Conservation (phyloP, 2,797 vertebrate species). For the Phyllotis vaccarum region DNA sequence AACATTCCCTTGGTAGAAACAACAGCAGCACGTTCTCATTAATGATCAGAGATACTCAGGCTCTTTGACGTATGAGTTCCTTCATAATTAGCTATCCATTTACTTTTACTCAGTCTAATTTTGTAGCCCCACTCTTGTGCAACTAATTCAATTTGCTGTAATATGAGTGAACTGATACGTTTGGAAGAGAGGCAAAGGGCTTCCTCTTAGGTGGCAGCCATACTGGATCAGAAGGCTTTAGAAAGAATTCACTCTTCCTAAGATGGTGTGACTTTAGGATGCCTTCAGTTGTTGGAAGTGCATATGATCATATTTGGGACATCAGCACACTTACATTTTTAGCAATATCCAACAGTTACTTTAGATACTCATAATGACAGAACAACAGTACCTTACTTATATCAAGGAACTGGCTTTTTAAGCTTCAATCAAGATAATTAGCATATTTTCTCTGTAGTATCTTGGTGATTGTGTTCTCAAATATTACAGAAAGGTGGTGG, state of each 20-base stretch:
- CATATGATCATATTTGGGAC: background rate
- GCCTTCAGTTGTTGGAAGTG: background rate
- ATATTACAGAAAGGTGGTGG: background rate
- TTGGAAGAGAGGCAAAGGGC: background rate
- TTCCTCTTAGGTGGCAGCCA: background rate
- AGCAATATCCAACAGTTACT: background rate
- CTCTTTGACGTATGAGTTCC: background rate
- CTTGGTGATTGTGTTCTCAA: background rate
- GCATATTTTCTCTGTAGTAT: background rate
- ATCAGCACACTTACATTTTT: background rate
- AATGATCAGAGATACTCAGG: background rate
- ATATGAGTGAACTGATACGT: background rate
- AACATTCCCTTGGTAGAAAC: background rate
- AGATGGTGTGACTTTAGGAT: background rate
- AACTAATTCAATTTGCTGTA: slow-evolving; percentile 14
- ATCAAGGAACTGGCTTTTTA: background rate
- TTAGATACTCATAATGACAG: background rate
- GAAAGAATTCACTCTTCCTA: background rate
- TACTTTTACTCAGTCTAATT: background rate
- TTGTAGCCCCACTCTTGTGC: background rate
- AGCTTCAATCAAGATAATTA: background rate
- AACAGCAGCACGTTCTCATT: background rate
- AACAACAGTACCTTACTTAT: background rate
- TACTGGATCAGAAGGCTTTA: background rate
- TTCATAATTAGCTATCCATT: background rate